phyloP scores from a whole-genome alignment of 2,113 vertebrate genomes.

The Himantopus leucocephalus region DNA sequence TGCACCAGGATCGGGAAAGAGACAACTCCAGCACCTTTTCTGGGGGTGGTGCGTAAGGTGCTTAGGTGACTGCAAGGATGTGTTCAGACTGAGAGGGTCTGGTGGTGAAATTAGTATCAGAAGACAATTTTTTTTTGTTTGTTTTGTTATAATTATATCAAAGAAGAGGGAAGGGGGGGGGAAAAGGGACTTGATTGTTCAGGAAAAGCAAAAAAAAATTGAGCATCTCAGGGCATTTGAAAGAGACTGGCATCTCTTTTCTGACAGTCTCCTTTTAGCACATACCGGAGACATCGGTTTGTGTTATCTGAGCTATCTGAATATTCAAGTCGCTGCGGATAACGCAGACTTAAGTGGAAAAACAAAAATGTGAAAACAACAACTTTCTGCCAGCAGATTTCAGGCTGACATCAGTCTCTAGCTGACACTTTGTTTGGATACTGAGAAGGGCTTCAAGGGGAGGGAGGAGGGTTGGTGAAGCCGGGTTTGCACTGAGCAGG shows the following conservation, averaged over 20 bases:
- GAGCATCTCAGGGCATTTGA: background rate
- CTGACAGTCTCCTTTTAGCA: background rate
- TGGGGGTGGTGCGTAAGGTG: background rate
- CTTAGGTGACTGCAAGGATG: background rate
- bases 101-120: background rate
- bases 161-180: background rate
- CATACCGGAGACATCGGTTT: background rate
- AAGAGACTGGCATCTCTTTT: background rate
- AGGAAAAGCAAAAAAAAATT: background rate
- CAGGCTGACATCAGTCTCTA: background rate
- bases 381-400: background rate
- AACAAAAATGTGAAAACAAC: background rate
- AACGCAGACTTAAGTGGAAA: background rate
- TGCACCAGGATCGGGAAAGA: background rate
- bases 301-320: background rate
- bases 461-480: background rate
- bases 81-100: background rate
- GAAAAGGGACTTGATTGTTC: background rate
- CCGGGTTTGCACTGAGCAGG: background rate
- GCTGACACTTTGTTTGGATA: constrained; percentile 7
- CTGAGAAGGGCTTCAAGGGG: background rate
- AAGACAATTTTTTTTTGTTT: background rate
- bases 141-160: background rate
- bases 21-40: background rate
- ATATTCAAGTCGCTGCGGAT: background rate